A percentile compares a stretch with the other conserved stretches of the same genome.
Evolutionary conservation across 2,888 invertebrate genomes (phyloP).

Genomic region (Pandemis heparana): DNA sequence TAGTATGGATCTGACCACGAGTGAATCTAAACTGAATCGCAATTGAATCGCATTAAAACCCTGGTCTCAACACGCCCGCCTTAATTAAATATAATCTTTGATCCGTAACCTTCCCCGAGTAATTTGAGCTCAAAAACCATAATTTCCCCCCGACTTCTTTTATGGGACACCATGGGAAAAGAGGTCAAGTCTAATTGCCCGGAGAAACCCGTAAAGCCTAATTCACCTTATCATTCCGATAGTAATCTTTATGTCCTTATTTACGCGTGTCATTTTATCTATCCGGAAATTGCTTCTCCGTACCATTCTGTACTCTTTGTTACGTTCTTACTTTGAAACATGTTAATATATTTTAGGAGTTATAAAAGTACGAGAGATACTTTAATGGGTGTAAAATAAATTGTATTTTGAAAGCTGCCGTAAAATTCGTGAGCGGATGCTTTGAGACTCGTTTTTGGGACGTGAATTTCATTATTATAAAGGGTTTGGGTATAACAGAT

Average conservation of each 20-base stretch:
- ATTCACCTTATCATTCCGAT: slow-evolving; percentile 30
- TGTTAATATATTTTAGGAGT: slow-evolving; percentile 17
- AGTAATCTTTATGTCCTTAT: slow-evolving; percentile 24
- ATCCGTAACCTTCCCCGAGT: background rate
- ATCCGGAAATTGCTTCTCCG: slow-evolving; percentile 25
- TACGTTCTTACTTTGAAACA: slow-evolving; percentile 21
- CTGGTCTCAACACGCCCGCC: background rate
- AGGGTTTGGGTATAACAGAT: background rate
- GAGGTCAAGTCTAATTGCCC: slow-evolving; percentile 23
- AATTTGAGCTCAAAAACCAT: background rate
- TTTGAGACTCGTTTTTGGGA: background rate
- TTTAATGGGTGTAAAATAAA: slow-evolving; percentile 11
- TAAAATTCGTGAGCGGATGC: slow-evolving; percentile 1
- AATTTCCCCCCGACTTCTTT: background rate
- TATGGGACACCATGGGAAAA: slow-evolving; percentile 3
- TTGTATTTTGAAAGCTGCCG: background rate
- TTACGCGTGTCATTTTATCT: slow-evolving; percentile 19
- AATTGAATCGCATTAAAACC: too few relatives aligned
- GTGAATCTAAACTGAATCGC: too few relatives aligned
- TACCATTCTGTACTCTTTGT: slow-evolving; percentile 19
- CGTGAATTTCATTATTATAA: background rate
- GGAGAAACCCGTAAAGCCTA: slow-evolving; percentile 20
- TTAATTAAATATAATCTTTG: background rate
- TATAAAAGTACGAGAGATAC: slow-evolving; percentile 4
- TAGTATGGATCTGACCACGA: too few relatives aligned